phyloP scores from a whole-genome alignment of 2,888 invertebrate genomes.

The Pristionchus mayeri region DNA sequence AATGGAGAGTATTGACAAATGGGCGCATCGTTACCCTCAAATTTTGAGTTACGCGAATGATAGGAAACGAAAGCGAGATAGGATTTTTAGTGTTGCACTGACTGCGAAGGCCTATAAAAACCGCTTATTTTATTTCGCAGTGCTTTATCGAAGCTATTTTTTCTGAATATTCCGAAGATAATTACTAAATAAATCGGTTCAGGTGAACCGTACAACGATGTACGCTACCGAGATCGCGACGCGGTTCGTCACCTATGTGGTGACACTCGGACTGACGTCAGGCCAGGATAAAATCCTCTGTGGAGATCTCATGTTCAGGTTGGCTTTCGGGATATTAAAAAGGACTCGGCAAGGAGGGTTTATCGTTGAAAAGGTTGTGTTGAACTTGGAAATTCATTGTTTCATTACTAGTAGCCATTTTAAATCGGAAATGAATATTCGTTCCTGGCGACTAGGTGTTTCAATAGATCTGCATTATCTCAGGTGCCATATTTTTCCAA shows the following conservation, averaged over 20 bases:
- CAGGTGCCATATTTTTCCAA: no score
- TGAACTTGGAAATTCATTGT: no score
- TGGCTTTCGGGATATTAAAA: no score
- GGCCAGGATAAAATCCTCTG: conserved; percentile 76
- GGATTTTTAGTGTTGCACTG: background rate
- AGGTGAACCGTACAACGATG: conserved; percentile 71
- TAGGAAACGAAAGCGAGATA: background rate
- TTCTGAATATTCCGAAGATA: background rate
- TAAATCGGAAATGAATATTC: no score
- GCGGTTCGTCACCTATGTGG: conserved; percentile 74
- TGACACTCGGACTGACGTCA: conserved; percentile 74
- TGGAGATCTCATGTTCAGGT: conserved; percentile 75
- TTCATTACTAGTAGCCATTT: no score
- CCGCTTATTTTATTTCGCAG: background rate
- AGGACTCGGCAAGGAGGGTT: no score
- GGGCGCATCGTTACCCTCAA: background rate
- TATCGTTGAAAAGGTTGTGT: no score
- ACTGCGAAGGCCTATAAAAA: background rate
- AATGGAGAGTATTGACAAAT: no score
- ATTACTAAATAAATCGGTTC: background rate
- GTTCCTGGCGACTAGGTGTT: no score
- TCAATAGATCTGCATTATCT: no score
- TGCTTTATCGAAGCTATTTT: background rate
- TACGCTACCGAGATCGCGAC: conserved; percentile 73
- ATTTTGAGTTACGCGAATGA: background rate